Base-by-base conservation (phyloP, 1,140 invertebrate species). In the Macrobrachium rosenbergii region DNA sequence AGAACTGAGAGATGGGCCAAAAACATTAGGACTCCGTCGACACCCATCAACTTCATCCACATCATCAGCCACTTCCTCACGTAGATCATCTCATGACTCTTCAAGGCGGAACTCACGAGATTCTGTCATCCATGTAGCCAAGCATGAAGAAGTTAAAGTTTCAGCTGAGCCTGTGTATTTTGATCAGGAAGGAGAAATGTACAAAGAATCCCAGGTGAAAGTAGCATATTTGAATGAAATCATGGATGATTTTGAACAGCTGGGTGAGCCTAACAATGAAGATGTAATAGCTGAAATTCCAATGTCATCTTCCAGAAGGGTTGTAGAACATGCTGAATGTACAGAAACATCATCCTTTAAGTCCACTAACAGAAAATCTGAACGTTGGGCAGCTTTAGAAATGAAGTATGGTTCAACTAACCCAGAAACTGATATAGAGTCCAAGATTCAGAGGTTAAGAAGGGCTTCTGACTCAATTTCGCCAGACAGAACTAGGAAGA, bases 221-320 rank as follows among this genome's bases (percentile, higher is more conserved):
- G 87, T 90, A 63, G 89, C 89, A 1, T 90, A 90, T 87, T 69
- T 90, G 19, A 88, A 90, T 75, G 89, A 90, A 88, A 88, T 90
- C 52, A 63, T 83, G 11, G 89, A 90, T 59, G 67, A 87, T 28
- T 90, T 86, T 79, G 89, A 90, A 19, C 82, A 90, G 23, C 37
- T 88, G 52, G 67, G 63, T 19, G 87, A 88, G 5, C 21, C 80
- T 19, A 78, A 19, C n/a, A 83, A 64, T 16, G 77, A 82, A 43
- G 83, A 87, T 1, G 87, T 90, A 7, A 76, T 90, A 37, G 87
- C 83, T 37, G 87, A 88, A 69, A 80, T 88, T 45, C 87, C 79
- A 12, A 77, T 88, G 60, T 82, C 86, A 19, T 12, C 75, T 5
- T 82, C 86, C n/a, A 37, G 80, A 59, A 60, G 69, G 28, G 72